A percentile compares a stretch with the other conserved stretches of the same genome.
These are phyloP conservation scores for Agrypnus murinus DNA, from an alignment of 2,888 invertebrate genomes.

Conservation along the genomic window DNA sequence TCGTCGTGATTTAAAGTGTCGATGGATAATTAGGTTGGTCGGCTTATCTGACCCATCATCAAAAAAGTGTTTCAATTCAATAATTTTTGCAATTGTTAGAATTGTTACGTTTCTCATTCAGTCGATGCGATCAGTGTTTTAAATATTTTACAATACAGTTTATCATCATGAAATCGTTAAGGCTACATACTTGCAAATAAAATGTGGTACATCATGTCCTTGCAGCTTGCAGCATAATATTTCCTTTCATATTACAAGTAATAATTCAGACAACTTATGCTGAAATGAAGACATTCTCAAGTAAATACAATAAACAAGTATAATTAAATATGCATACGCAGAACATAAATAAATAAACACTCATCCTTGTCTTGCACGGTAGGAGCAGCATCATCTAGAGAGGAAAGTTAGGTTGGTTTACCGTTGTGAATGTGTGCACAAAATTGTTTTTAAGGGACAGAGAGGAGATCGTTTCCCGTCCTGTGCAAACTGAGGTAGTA, in stretches of 20 bases:
- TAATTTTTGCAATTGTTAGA: too few relatives aligned
- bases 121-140: too few relatives aligned
- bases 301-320: slow-evolving; percentile 38
- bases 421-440: slow-evolving; percentile 36
- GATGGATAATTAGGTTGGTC: too few relatives aligned
- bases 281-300: slow-evolving; percentile 28
- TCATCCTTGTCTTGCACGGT: slow-evolving; percentile 35
- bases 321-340: slow-evolving; percentile 45
- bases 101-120: too few relatives aligned
- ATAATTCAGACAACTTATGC: slow-evolving; percentile 11
- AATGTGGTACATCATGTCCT: neutral
- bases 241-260: slow-evolving; percentile 10
- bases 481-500: slow-evolving; percentile 50
- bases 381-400: slow-evolving; percentile 33
- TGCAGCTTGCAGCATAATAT: neutral
- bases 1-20: too few relatives aligned
- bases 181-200: too few relatives aligned
- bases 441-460: slow-evolving; percentile 41
- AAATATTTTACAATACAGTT: too few relatives aligned
- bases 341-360: slow-evolving; percentile 44
- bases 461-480: slow-evolving; percentile 32
- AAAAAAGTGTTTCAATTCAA: too few relatives aligned
- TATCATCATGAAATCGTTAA: too few relatives aligned
- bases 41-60: too few relatives aligned
- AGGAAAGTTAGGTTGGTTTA: slow-evolving; percentile 34